Evolutionary conservation across 2,888 invertebrate species (phyloP).

Genomic region (Platycheirus rosarum): DNA sequence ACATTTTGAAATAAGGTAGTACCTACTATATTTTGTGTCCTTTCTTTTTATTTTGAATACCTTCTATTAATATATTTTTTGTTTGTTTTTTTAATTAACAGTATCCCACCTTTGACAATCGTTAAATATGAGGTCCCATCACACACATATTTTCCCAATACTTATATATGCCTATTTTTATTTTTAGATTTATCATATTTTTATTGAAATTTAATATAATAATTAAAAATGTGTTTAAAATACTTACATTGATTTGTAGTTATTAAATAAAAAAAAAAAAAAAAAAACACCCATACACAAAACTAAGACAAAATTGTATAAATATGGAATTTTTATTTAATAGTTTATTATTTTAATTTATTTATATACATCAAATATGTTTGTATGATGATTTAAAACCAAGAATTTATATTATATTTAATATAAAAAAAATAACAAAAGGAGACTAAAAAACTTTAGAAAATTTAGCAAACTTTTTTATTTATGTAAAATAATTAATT

Average conservation of each 20-base stretch:
- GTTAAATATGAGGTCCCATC: slow-evolving; percentile 23
- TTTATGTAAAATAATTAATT: slow-evolving; percentile 25
- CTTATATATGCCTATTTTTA: not conserved
- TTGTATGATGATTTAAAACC: slow-evolving; percentile 23
- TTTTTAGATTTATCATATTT: not conserved
- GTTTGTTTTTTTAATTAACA: not conserved
- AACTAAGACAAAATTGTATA: slow-evolving; percentile 2
- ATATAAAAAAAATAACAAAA: slow-evolving; percentile 9
- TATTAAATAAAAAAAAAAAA: not conserved
- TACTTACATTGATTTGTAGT: not conserved
- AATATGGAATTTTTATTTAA: not conserved
- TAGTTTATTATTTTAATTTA: slow-evolving; percentile 26
- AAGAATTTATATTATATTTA: slow-evolving; percentile 32
- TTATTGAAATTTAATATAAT: not conserved
- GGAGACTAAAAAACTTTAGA: slow-evolving; percentile 43
- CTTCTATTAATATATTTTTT: not conserved
- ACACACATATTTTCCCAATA: too few relatives aligned
- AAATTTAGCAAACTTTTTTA: slow-evolving; percentile 30
- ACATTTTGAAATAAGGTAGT: slow-evolving; percentile 1
- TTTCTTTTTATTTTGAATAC: not conserved
- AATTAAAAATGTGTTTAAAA: not conserved
- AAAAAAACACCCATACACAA: not conserved
- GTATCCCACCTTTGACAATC: slow-evolving; percentile 59
- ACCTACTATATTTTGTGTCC: not conserved
- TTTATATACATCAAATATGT: too few relatives aligned